Base-by-base conservation (phyloP, 2,888 invertebrate genomes). In the Hydropsyche betteni region DNA sequence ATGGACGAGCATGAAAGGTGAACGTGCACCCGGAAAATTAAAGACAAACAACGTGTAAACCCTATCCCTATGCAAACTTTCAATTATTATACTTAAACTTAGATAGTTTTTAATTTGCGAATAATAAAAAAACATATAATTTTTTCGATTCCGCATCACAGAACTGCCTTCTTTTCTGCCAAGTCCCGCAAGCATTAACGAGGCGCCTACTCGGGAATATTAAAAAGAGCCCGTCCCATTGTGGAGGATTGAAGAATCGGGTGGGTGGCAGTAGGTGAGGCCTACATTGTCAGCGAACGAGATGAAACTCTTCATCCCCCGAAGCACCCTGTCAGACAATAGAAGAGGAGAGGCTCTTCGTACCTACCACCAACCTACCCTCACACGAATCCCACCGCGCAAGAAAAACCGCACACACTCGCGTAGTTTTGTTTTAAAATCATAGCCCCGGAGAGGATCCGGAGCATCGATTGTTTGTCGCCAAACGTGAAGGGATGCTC, bases 281-380 rank as follows among this genome's bases (percentile, higher is more conserved):
- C 64, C 36, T 55, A 55, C 36, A 64, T 64, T 64, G 64, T 64
- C 64, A 64, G 64, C 64, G 64, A 64, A 64, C 64, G 64, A 64
- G 64, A 64, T 64, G 64, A 64, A 64, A 64, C 64, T 64, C 64
- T 64, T 64, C 64, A 64, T 64, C 64, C 64, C 64, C 64, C 34
- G 34, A 24, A 36, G 36, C 34, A 24, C 61, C 14, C 34, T 34
- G 64, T 64, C 64, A 64, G 34, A 64, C 64, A 64, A 64, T 64
- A 36, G n/a, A 10, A 10, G 34, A 64, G 34, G 64, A 64, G 64
- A 36, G 64, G n/a, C 64, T 64, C 64, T 33, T 55, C 55, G 5
- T 55, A n/a, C 64, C 36, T 36, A 7, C 34, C 33, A 64, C 36
- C 64, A 36, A 24, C 64, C 64, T 44, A 44, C 44, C 44, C 44